Conservation (phyloP, 2,888 invertebrate species). For the Lepeophtheirus nordmannii region DNA sequence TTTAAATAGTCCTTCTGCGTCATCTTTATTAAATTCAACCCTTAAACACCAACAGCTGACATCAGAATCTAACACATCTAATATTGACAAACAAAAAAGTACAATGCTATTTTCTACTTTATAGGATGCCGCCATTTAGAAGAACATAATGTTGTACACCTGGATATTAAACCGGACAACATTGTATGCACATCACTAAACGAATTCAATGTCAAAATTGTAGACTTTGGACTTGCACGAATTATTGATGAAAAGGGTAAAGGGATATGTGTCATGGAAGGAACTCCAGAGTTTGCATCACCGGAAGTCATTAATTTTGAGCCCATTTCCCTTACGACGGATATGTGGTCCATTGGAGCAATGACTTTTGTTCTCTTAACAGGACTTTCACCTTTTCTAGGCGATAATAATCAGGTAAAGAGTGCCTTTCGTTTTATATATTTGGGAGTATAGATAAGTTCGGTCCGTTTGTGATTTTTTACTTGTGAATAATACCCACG, state of each 20-base stretch:
- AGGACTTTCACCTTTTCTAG: conserved; percentile 17
- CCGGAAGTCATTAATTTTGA: conserved; percentile 21
- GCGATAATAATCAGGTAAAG: conserved; percentile 14
- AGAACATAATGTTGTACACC: conserved; percentile 2
- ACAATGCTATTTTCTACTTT: neutral
- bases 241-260: neutral
- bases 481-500: no score
- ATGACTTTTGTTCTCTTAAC: conserved; percentile 12
- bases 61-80: no score
- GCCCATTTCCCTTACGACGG: conserved; percentile 13
- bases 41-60: no score
- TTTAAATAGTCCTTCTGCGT: no score
- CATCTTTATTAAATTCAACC: no score
- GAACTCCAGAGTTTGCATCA: conserved; percentile 17
- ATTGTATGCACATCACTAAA: neutral
- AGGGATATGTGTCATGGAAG: conserved; percentile 9
- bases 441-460: no score
- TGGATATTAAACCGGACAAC: conserved; percentile 23
- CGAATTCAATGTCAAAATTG: conserved; percentile 5
- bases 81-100: no score
- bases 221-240: conserved; percentile 19
- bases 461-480: no score
- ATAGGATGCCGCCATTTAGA: neutral
- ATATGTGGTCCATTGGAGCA: conserved; percentile 20
- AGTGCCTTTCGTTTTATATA: no score